Evolutionary conservation across 2,797 vertebrate genomes (phyloP).

Genomic region (Tokudaia tokunoshimensis): DNA sequence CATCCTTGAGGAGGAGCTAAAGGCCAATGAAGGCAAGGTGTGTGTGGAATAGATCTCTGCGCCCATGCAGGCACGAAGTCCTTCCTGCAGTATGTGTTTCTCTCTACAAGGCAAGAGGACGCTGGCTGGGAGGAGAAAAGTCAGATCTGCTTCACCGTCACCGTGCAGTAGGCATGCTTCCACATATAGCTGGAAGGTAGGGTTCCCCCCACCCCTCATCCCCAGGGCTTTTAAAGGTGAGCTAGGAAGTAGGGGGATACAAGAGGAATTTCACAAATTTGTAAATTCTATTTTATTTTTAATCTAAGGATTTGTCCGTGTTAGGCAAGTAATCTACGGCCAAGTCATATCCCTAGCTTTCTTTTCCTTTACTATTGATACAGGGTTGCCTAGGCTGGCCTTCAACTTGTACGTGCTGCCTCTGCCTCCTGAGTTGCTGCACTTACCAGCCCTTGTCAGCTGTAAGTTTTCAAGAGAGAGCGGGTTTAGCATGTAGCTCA

Average conservation of each 20-base stretch:
- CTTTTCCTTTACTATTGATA: background rate
- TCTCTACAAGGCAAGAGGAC: background rate
- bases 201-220: too few relatives aligned
- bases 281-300: too few relatives aligned
- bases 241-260: fast-evolving
- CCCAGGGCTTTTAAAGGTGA: background rate
- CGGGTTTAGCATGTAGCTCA: background rate
- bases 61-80: background rate
- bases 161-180: background rate
- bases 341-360: background rate
- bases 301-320: too few relatives aligned
- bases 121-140: background rate
- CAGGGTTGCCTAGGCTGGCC: background rate
- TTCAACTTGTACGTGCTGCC: background rate
- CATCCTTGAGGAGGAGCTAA: background rate
- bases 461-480: background rate
- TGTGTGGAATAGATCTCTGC: background rate
- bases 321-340: background rate
- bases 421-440: background rate
- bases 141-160: background rate
- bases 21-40: too few relatives aligned
- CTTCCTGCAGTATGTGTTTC: background rate
- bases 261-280: background rate
- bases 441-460: background rate
- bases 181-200: background rate